Conservation (phyloP, 1,140 invertebrate genomes). For the Pseudomyrmex pallidus region DNA sequence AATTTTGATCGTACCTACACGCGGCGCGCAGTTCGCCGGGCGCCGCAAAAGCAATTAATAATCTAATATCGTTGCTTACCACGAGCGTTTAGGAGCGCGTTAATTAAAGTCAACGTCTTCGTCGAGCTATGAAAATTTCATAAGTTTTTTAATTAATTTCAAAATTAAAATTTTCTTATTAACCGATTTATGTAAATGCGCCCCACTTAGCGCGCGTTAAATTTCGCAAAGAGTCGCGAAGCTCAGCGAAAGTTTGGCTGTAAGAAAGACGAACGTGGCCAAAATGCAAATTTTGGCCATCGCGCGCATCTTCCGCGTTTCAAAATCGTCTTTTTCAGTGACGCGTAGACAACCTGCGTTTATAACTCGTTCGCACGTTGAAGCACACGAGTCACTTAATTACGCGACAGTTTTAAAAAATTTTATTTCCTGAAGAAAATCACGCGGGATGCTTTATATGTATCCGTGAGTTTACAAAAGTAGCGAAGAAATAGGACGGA, state of each 20-base stretch:
- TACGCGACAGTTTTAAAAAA: constrained; percentile 7
- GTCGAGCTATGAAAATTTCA: constrained; percentile 15
- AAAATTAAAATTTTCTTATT: constrained; percentile 61
- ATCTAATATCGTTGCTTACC: constrained; percentile 12
- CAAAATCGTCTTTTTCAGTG: neutral
- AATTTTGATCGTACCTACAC: neutral
- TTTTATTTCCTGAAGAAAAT: neutral
- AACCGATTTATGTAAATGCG: constrained; percentile 59
- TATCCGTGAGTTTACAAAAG: too few relatives aligned
- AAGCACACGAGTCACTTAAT: constrained; percentile 18
- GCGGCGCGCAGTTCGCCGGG: neutral
- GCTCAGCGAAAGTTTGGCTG: constrained; percentile 21
- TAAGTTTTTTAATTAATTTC: constrained; percentile 65
- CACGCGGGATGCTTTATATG: neutral
- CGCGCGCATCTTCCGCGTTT: neutral
- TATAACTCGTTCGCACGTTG: constrained; percentile 7
- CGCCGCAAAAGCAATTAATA: constrained; percentile 45
- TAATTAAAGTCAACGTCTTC: constrained; percentile 41
- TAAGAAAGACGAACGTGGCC: constrained; percentile 8
- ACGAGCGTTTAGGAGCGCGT: neutral
- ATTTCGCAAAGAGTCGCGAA: constrained; percentile 40
- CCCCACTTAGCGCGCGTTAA: neutral
- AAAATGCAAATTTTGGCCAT: constrained; percentile 33
- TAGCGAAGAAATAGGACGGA: too few relatives aligned
- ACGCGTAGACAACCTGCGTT: neutral